Base-by-base conservation (phyloP, 2,113 vertebrate genomes). In the Polyodon spathula region DNA sequence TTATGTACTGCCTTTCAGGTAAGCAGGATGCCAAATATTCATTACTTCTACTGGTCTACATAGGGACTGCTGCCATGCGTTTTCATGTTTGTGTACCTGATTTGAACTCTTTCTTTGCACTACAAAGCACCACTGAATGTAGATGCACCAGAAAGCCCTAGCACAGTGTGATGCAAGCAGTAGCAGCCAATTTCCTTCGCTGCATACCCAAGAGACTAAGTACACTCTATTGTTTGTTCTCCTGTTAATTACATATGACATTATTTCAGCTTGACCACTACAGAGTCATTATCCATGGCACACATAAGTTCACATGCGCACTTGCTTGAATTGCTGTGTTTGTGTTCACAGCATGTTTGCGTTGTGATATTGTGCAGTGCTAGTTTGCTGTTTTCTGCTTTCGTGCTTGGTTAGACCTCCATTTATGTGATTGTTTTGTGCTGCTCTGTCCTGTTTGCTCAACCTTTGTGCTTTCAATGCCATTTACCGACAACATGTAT, bases 391-490 rank as follows among this genome's bases (percentile, higher is more conserved):
- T 40, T 61, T 43, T 51, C 58, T 44, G 38, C 16, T 51, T 52
- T 9, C 40, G 59, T 65, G 50, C 52, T 58, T 37, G 6, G 15
- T 61, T 4, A 41, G n/a, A 14, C 6, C 54, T 37, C 15, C 40
- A 39, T 10, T 3, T 37, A 11, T 71, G 52, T 67, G 64, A 9
- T 66, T 66, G 68, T 43, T 41, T 69, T 11, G 16, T 63, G 48
- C 51, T 48, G 51, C 62, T 50, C 48, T 65, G 61, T 75, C 58
- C 70, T 8, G n/a, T 62, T 17, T 72, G 43, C 67, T 57, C 46
- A 12, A 38, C 71, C 71, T 77, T 72, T 74, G 77, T 46, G 8
- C 71, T 65, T 77, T 74, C 76, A 66, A 61, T n/a, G 71, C 74
- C 64, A 60, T 61, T 53, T 40, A 56, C 66, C 79, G 73, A 55